A percentile compares a stretch with the other conserved stretches of the same genome.
phyloP scores from a whole-genome alignment of 1,140 invertebrate genomes.

The Agrilus planipennis region DNA sequence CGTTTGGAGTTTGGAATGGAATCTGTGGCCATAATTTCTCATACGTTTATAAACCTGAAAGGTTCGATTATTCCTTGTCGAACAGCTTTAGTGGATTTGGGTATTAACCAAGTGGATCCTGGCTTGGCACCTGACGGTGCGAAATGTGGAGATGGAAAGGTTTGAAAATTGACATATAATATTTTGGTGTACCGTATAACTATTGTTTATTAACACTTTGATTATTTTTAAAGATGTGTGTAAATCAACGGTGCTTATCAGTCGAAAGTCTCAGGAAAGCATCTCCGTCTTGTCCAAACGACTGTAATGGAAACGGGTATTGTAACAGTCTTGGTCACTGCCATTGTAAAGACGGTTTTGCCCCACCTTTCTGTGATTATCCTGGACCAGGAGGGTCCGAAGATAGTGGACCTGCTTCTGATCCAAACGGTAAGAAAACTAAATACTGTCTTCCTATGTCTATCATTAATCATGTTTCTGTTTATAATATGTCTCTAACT shows the following conservation, averaged over 20 bases:
- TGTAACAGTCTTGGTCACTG: constrained; percentile 90
- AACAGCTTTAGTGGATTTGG: constrained; percentile 81
- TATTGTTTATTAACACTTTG: constrained; percentile 5
- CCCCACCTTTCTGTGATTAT: constrained; percentile 71
- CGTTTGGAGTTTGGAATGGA: constrained; percentile 95
- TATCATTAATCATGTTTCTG: too few relatives aligned
- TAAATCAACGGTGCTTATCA: constrained; percentile 78
- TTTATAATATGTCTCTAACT: too few relatives aligned
- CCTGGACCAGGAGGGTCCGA: constrained; percentile 82
- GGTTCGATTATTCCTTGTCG: constrained; percentile 70
- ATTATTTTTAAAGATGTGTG: constrained; percentile 68
- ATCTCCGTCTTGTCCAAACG: constrained; percentile 52
- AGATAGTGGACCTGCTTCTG: constrained; percentile 83
- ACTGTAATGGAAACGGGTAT: constrained; percentile 82
- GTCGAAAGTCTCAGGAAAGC: constrained; percentile 48
- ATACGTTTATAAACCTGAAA: constrained; percentile 68
- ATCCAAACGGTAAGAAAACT: constrained; percentile 61
- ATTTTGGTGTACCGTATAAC: too few relatives aligned
- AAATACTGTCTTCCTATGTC: too few relatives aligned
- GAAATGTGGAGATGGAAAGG: constrained; percentile 81
- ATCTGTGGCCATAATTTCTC: constrained; percentile 66
- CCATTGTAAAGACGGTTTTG: constrained; percentile 85
- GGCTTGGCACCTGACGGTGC: constrained; percentile 92
- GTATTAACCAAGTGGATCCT: constrained; percentile 85
- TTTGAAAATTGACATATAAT: constrained; percentile 36